Evolutionary conservation across 2,113 vertebrate species (phyloP), one percentile per base, ranked within the genome.

Genomic region (Syrmaticus mikado): DNA sequence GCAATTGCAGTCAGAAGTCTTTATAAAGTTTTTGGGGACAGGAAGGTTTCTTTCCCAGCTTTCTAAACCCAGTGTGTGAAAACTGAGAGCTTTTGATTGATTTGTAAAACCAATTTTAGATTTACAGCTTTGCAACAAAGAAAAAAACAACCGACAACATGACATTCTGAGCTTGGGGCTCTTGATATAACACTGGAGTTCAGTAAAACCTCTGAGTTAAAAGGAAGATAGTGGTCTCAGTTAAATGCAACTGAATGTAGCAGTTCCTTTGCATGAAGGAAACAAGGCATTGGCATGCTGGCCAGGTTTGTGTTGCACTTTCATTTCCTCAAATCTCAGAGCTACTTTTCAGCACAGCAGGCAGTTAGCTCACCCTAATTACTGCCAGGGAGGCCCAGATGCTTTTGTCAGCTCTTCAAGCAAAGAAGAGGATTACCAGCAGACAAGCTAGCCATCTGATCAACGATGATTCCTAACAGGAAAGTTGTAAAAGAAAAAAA

Each of bases 371-470:
- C 60, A n/a, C 43, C 94, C 94, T 97, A 97, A 96, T 97, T 96
- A 95, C 52, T 92, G 95, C 76, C 64, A 92, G 83, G 86, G 93
- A 97, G 81, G 78, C 76, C 91, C 94, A 96, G 97, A 93, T 95
- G 87, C 93, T 97, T 96, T 87, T 96, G 79, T 96, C 94, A 96
- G 94, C 90, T 96, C 95, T 92, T 96, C 90, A 96, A 89, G 94
- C 93, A 74, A 20, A 2, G 88, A 68, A 83, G 90, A 96, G 94
- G 95, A 97, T 96, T 95, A 90, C 40, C 82, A 83, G 84, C 81
- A 95, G 93, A 94, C 95, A 95, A 96, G 95, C 41, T 75, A 92
- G 91, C 89, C 85, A 34, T 10, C 82, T 85, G 78, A 87, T 95
- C 77, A 91, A 90, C 85, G 55, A 73, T 82, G 43, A 46, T 70